Percentiles rank a stretch among this genome's conserved stretches.
Evolutionary conservation across 1,140 invertebrate species (phyloP).

Genomic region (Drosophila sproati): DNA sequence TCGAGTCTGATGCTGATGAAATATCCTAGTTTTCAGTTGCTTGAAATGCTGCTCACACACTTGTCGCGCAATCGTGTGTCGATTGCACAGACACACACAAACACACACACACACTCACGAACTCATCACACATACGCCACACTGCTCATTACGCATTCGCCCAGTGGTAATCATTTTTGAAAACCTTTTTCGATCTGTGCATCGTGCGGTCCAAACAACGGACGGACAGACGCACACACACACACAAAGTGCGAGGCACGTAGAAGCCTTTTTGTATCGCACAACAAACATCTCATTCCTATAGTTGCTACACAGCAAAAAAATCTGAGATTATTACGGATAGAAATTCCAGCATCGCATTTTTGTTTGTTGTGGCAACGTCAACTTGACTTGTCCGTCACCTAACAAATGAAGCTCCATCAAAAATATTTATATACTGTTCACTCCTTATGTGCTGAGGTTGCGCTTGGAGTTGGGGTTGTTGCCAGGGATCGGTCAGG

Average conservation of each 20-base stretch:
- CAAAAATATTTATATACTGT: constrained; percentile 71
- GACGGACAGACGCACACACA: constrained; percentile 1
- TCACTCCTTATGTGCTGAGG: constrained; percentile 23
- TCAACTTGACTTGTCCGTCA: constrained; percentile 69
- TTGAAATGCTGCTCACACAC: constrained; percentile 2
- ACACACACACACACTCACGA: constrained; percentile 25
- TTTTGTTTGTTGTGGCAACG: background rate
- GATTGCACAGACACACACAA: constrained; percentile 55
- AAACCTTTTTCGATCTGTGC: constrained; percentile 76
- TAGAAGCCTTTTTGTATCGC: constrained; percentile 44
- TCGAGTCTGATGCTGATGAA: constrained; percentile 18
- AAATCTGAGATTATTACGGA: background rate
- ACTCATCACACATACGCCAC: constrained; percentile 67
- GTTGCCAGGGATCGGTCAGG: constrained; percentile 29
- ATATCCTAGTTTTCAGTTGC: constrained; percentile 2
- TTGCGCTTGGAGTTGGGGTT: background rate
- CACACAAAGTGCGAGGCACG: constrained; percentile 44
- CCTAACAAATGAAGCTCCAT: constrained; percentile 63
- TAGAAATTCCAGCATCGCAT: background rate
- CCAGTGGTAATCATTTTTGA: constrained; percentile 75
- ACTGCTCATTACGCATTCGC: constrained; percentile 74
- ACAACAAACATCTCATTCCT: constrained; percentile 31
- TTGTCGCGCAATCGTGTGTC: constrained; percentile 13
- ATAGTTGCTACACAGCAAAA: background rate
- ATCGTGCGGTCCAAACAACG: constrained; percentile 29